phyloP scores from a whole-genome alignment of 2,113 vertebrate genomes.

The Spheniscus mendiculus region DNA sequence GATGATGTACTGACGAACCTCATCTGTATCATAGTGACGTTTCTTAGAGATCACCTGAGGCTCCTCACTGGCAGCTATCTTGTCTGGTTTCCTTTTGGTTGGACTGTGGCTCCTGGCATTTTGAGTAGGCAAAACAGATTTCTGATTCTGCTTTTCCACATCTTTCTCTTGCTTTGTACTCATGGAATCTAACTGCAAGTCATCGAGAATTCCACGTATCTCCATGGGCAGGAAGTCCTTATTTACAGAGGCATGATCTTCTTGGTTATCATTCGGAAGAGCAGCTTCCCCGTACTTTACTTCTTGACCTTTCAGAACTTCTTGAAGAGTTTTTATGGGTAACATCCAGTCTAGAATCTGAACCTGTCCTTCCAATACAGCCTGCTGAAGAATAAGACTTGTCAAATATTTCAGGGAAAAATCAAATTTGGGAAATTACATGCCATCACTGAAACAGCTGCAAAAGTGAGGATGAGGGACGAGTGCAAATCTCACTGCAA shows the following conservation, averaged over 20 bases:
- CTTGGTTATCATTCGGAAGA: constrained; percentile 48
- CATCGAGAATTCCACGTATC: constrained; percentile 90
- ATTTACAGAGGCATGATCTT: constrained; percentile 68
- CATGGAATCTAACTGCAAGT: constrained; percentile 84
- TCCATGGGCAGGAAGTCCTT: constrained; percentile 85
- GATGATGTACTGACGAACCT: constrained; percentile 90
- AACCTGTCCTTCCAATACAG: constrained; percentile 73
- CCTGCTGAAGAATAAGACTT: constrained; percentile 29
- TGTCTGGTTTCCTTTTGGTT: constrained; percentile 76
- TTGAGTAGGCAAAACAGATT: constrained; percentile 56
- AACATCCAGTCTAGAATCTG: constrained; percentile 76
- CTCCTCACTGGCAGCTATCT: constrained; percentile 71
- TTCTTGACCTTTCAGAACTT: constrained; percentile 70
- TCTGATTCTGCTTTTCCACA: constrained; percentile 69
- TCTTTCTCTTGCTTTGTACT: constrained; percentile 61
- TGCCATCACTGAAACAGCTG: background rate
- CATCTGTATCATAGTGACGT: constrained; percentile 90
- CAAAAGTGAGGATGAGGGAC: background rate
- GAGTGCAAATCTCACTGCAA: background rate
- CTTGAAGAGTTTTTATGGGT: constrained; percentile 55
- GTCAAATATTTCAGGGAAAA: background rate
- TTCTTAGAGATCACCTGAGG: constrained; percentile 82
- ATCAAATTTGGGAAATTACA: background rate
- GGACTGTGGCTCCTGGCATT: constrained; percentile 83
- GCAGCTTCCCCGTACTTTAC: constrained; percentile 61